These are phyloP conservation scores for Eidolon helvum DNA, from an alignment of 2,113 vertebrate genomes.

Conservation along the genomic window DNA sequence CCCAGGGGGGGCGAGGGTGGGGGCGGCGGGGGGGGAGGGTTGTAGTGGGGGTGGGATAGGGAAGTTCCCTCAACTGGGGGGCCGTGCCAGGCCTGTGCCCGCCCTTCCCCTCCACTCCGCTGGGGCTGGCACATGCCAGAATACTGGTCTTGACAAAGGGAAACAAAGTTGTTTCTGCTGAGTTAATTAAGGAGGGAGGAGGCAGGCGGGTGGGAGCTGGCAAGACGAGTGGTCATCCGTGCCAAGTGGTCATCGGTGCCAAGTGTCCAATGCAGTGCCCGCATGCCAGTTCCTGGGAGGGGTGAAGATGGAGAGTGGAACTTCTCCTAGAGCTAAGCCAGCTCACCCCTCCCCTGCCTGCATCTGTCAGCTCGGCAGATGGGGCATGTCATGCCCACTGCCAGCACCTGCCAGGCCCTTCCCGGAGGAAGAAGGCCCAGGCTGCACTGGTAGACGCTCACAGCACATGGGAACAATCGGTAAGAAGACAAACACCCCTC, in stretches of 20 bases:
- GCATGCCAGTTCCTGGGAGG: not conserved
- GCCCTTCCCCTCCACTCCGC: constrained; percentile 55
- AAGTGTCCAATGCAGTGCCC: not conserved
- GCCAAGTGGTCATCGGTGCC: not conserved
- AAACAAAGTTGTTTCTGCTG: constrained; percentile 67
- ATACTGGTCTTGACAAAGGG: constrained; percentile 72
- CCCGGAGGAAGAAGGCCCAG: not conserved
- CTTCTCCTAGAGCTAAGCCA: not conserved
- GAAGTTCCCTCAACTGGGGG: not conserved
- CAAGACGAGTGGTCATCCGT: not conserved
- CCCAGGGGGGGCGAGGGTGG: too few relatives aligned
- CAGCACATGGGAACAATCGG: accelerated
- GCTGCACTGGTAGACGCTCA: not conserved
- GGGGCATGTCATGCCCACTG: not conserved
- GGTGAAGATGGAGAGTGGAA: not conserved
- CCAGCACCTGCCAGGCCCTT: not conserved
- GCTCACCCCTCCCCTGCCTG: not conserved
- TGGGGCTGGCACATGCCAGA: constrained; percentile 67
- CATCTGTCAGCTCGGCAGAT: not conserved
- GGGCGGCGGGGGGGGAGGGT: too few relatives aligned
- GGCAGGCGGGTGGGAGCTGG: constrained; percentile 44
- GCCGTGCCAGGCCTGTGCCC: constrained; percentile 42
- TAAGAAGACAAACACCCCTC: not conserved
- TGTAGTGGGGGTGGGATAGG: too few relatives aligned
- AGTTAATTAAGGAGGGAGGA: constrained; percentile 71